Evolutionary conservation across 2,113 vertebrate genomes (phyloP).

Genomic region (Malurus cyaneus): DNA sequence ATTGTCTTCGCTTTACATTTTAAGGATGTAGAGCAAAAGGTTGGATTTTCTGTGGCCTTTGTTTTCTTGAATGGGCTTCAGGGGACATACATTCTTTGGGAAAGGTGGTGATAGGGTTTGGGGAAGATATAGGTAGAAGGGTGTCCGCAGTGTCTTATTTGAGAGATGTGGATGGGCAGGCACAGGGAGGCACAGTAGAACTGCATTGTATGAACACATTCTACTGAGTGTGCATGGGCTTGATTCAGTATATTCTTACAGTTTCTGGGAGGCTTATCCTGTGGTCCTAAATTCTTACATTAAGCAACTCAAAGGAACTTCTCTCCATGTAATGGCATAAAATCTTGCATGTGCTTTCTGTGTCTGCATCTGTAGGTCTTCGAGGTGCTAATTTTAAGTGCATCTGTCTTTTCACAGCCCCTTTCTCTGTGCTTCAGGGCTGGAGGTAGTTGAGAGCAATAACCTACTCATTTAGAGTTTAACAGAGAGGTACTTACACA

Average conservation of each 20-base stretch:
- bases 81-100: neutral
- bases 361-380: neutral
- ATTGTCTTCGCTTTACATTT: neutral
- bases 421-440: neutral
- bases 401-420: neutral
- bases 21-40: neutral
- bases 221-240: neutral
- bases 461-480: neutral
- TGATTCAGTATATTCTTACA: neutral
- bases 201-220: neutral
- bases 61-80: neutral
- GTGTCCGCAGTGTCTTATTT: neutral
- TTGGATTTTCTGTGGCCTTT: neutral
- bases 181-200: neutral
- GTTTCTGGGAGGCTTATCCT: neutral
- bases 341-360: neutral
- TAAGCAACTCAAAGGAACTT: neutral
- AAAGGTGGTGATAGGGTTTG: neutral
- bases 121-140: neutral
- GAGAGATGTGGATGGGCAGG: neutral
- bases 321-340: neutral
- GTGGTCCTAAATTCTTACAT: neutral
- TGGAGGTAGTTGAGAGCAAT: neutral
- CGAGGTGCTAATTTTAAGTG: neutral
- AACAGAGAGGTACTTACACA: neutral